A percentile compares a stretch with the other conserved stretches of the same genome.
Evolutionary conservation across 2,888 invertebrate genomes (phyloP).

Genomic region (Villa cingulata): DNA sequence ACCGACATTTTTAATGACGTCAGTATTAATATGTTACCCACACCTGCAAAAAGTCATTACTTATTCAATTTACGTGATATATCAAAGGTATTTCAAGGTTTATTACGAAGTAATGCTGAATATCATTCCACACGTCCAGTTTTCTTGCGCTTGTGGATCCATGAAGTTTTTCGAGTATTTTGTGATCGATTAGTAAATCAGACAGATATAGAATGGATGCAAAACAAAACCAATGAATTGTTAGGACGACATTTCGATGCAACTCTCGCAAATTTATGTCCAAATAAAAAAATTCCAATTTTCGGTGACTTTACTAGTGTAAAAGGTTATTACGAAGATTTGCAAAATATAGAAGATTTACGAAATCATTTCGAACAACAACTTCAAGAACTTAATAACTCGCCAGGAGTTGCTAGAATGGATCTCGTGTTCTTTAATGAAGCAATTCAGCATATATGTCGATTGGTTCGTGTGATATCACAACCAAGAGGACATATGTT

Average conservation of each 20-base stretch:
- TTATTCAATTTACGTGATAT: conserved; percentile 80
- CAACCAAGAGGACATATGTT: conserved; percentile 74
- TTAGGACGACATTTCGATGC: conserved; percentile 67
- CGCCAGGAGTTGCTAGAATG: conserved; percentile 63
- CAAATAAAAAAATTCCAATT: conserved; percentile 52
- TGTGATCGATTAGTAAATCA: conserved; percentile 69
- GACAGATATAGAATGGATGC: conserved; percentile 64
- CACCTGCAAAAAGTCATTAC: conserved; percentile 81
- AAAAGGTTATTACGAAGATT: conserved; percentile 65
- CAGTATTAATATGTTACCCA: conserved; percentile 62
- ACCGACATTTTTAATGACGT: conserved; percentile 66
- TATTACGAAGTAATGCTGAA: conserved; percentile 62
- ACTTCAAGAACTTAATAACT: conserved; percentile 47
- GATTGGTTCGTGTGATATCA: conserved; percentile 69
- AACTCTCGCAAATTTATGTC: conserved; percentile 65
- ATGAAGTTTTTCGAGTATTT: conserved; percentile 75
- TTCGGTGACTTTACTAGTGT: conserved; percentile 73
- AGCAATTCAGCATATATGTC: conserved; percentile 72
- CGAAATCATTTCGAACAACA: conserved; percentile 41
- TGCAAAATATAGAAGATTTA: conserved; percentile 47
- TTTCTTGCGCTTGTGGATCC: conserved; percentile 70
- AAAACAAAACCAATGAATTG: conserved; percentile 53
- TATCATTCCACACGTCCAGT: conserved; percentile 57
- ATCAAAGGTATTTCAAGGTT: conserved; percentile 71
- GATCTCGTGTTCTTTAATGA: conserved; percentile 75